Base-by-base conservation (phyloP, 2,797 vertebrate genomes). In the Sparidentex hasta region DNA sequence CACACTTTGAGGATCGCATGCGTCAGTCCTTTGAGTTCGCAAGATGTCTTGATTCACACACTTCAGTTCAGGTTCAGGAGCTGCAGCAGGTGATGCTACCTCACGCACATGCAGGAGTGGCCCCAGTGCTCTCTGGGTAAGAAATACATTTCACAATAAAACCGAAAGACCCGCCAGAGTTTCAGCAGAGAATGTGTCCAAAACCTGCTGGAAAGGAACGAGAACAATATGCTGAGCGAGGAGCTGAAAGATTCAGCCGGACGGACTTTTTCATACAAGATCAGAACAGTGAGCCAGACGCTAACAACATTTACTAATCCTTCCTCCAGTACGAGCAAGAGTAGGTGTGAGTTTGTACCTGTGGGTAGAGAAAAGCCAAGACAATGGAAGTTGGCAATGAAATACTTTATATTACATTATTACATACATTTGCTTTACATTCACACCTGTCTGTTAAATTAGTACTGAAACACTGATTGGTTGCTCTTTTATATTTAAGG, bases 1-100 rank as follows among this genome's bases (percentile, higher is more conserved):
- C 98, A 99, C 92, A 99, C 98, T 0, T 88, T 99, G 63, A 99
- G 99, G 98, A 98, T 99, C 0, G 98, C 98, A 0, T 99, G 98
- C 16, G 54, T 99, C 65, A 99, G 98, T 87, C 98, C 98, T 16
- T 98, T 96, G 98, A 87, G 98, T 98, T 57, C 96, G 98, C 82
- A 99, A 98, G 81, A 27, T 27, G 27, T 67, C 23, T 73, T 51
- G 2, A 47, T 74, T 71, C 4, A 6, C 54, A 7, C 9, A 25
- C 47, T 44, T 83, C 29, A 29, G 65, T 76, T 71, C 68, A 99
- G 98, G 95, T 99, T 11, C 98, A 99, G 80, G 96, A 99, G 80
- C 93, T 99, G 43, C 97, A 99, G 87, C 9, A 2, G 38, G 97
- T 99, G 72, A 93, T 98, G 92, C 88, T 99, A 20, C 93, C 99